Percentiles rank a stretch among this genome's conserved stretches.
These are phyloP conservation scores for Machimus rusticus DNA, from an alignment of 2,888 invertebrate genomes.

Conservation along the genomic window DNA sequence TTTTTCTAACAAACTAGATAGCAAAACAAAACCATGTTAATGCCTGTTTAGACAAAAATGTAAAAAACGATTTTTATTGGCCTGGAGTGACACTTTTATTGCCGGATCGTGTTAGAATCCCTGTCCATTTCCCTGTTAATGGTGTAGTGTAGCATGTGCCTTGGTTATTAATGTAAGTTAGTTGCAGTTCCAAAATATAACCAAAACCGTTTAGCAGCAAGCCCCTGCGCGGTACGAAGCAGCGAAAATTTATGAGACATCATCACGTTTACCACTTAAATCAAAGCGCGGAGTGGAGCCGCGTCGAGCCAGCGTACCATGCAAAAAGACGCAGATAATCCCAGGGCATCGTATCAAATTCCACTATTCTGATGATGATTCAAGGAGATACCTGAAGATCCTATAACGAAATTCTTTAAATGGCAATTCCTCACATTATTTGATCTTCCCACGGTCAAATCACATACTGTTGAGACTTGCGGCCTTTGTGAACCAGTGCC, in stretches of 20 bases:
- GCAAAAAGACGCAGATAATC: constrained; percentile 34
- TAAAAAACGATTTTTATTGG: neutral
- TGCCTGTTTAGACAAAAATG: neutral
- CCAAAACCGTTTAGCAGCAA: neutral
- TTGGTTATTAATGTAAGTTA: neutral
- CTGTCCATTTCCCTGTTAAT: neutral
- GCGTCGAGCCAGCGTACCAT: neutral
- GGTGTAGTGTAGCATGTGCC: neutral
- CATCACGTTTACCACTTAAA: constrained; percentile 16
- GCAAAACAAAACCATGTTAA: neutral
- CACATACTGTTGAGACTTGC: constrained; percentile 39
- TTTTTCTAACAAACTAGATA: neutral
- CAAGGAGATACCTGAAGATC: constrained; percentile 48
- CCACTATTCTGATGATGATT: constrained; percentile 47
- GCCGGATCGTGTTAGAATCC: neutral
- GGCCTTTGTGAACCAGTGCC: constrained; percentile 20
- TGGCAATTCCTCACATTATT: constrained; percentile 50
- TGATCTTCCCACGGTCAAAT: constrained; percentile 49
- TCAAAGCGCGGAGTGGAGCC: neutral
- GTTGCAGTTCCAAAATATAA: neutral
- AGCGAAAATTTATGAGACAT: constrained; percentile 10
- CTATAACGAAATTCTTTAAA: constrained; percentile 49
- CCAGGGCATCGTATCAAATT: constrained; percentile 39
- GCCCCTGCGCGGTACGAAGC: neutral
- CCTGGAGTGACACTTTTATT: neutral